Percentiles rank a stretch among this genome's conserved stretches.
Conservation (phyloP, 2,888 invertebrate species). For the Trichogramma dendrolimi region DNA sequence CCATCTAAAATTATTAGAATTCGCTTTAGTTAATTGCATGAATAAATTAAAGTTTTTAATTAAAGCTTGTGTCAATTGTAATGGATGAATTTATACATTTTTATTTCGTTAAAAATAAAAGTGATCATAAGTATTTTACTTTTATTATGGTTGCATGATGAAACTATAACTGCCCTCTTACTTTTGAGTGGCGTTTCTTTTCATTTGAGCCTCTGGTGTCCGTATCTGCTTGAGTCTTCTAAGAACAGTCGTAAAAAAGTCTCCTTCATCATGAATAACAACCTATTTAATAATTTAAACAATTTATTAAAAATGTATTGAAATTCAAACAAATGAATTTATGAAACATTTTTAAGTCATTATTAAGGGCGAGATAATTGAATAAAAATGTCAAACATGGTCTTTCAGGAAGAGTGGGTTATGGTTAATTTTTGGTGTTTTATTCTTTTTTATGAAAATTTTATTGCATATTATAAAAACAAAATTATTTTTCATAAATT, state of each 20-base stretch:
- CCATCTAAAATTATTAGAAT: conserved; percentile 44
- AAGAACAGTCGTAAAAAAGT: conserved; percentile 52
- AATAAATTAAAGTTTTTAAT: background rate
- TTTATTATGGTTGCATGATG: conserved; percentile 28
- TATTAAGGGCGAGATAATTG: too few relatives aligned
- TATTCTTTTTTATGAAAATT: too few relatives aligned
- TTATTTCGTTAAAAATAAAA: conserved; percentile 9
- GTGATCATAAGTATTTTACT: conserved; percentile 25
- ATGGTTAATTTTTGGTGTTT: too few relatives aligned
- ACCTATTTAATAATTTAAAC: conserved; percentile 36
- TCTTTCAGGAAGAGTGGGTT: too few relatives aligned
- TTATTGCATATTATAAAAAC: too few relatives aligned
- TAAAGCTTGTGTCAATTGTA: background rate
- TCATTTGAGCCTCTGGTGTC: conserved; percentile 38
- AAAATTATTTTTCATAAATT: too few relatives aligned
- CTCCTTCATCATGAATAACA: conserved; percentile 46
- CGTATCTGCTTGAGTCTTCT: conserved; percentile 49
- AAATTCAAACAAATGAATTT: background rate
- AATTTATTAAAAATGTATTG: background rate
- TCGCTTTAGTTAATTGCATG: too few relatives aligned
- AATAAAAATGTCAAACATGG: too few relatives aligned
- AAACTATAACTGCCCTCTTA: conserved; percentile 31
- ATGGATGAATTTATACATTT: background rate
- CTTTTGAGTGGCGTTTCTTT: conserved; percentile 43
- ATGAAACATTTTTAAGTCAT: too few relatives aligned